Evolutionary conservation across 2,888 invertebrate genomes (phyloP), one percentile per base, ranked within the genome.

Genomic region (Nomada fucata): DNA sequence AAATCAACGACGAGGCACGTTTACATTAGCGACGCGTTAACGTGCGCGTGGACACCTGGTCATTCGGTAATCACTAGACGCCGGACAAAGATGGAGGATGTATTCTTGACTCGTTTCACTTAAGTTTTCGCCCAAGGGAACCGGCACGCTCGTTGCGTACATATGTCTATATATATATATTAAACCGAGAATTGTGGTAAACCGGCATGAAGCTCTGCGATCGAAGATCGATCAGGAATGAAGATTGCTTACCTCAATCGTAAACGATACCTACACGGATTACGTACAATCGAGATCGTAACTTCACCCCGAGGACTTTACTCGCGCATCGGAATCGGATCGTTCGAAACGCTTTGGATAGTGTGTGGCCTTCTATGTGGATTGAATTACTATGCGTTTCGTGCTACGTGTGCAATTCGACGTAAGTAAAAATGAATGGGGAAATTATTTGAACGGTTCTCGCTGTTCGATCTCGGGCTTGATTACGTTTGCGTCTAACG

Each of bases 271-370:
- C 81, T 83, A 76, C 75, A 73, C 70, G 86, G 76, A 79, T 84
- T 81, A 79, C 84, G 76, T 83, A 69, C 65, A 79, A 73, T 71
- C 70, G 73, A 55, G 79, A 86, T 79, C 89, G 85, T 88, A 88
- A 88, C 73, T 88, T 88, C 80, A 82, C 89, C 85, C 53, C 65
- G 79, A 88, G 87, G 59, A 88, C 88, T 88, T 88, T 88, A 88
- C 89, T 87, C 83, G 73, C 74, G 44, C 71, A 29, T 57, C 50
- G 84, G 76, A 82, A 86, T 84, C 86, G 74, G 77, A 84, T 88
- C 86, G 81, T 72, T 60, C 50, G 29, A 47, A 26, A 26, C 26
- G 81, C 53, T 69, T 69, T 23, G 13, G 61, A 74, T 50, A 67
- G 73, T 20, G 44, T n/a, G 13, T 69, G 69, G 75, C 55, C 72